A percentile compares a stretch with the other conserved stretches of the same genome.
Evolutionary conservation across 2,797 vertebrate genomes (phyloP).

Genomic region (Phoxinus dragarum): DNA sequence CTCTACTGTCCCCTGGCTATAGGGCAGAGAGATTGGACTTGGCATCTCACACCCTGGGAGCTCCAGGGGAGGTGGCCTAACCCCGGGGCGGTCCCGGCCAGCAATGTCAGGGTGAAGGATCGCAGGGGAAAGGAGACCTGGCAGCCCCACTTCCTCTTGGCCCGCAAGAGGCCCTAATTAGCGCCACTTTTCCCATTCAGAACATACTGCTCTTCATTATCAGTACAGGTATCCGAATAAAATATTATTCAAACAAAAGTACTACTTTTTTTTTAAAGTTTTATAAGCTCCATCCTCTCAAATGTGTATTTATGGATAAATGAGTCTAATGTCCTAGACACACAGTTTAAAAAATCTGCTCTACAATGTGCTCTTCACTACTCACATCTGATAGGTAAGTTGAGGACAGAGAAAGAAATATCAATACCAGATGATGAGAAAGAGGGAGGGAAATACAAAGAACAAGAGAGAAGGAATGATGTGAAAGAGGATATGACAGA

Average conservation of each 20-base stretch:
- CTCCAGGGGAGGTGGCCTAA: conserved; percentile 69
- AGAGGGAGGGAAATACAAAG: conserved; percentile 27
- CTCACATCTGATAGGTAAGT: conserved; percentile 43
- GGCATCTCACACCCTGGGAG: conserved; percentile 84
- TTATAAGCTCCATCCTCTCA: background rate
- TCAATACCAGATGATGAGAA: conserved; percentile 83
- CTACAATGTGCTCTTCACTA: background rate
- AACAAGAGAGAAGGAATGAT: background rate
- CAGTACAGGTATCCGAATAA: background rate
- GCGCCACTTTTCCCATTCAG: conserved; percentile 75
- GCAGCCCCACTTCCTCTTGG: conserved; percentile 87
- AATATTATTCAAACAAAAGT: background rate
- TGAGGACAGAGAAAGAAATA: conserved; percentile 78
- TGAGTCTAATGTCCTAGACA: background rate
- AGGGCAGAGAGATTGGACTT: conserved; percentile 83
- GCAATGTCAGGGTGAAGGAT: conserved; percentile 82
- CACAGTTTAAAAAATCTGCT: background rate
- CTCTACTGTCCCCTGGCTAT: conserved; percentile 42
- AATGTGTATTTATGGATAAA: background rate
- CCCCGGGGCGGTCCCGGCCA: conserved; percentile 74
- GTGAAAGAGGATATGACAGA: background rate
- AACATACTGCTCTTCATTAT: conserved; percentile 13
- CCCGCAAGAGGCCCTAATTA: conserved; percentile 85
- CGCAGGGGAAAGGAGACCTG: conserved; percentile 86
- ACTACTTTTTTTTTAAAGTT: background rate